Conservation (phyloP, 1,140 invertebrate species). For the Saccostrea cuccullata region DNA sequence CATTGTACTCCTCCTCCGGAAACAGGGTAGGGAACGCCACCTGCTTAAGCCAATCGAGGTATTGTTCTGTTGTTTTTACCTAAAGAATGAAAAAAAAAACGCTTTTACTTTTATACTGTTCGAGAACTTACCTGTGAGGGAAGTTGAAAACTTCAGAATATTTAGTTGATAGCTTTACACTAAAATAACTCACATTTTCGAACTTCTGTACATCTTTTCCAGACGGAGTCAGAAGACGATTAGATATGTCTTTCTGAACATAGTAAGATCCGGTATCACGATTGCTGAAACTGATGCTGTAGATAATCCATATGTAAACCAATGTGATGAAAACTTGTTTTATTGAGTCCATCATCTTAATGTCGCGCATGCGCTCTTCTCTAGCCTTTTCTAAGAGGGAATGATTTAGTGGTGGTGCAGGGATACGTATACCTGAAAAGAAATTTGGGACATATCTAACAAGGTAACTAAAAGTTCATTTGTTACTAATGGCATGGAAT, state of each 20-base stretch:
- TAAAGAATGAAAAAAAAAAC: conserved; percentile 33
- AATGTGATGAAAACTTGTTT: conserved; percentile 57
- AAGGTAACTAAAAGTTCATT: too few species aligned
- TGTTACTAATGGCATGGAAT: too few species aligned
- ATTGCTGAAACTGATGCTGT: conserved; percentile 63
- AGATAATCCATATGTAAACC: conserved; percentile 65
- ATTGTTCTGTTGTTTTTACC: conserved; percentile 54
- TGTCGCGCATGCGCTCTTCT: conserved; percentile 53
- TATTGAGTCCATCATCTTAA: conserved; percentile 57
- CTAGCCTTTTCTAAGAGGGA: conserved; percentile 53
- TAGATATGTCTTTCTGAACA: conserved; percentile 52
- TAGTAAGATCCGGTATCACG: conserved; percentile 58
- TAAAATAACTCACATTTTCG: neutral
- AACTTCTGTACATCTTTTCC: conserved; percentile 30
- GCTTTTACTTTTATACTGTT: neutral
- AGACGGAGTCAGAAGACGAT: conserved; percentile 50
- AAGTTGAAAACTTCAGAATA: neutral
- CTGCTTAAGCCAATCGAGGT: conserved; percentile 61
- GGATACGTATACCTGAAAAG: conserved; percentile 53
- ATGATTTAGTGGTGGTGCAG: conserved; percentile 55
- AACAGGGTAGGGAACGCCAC: conserved; percentile 61
- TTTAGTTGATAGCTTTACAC: neutral
- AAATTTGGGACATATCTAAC: too few species aligned
- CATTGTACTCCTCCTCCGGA: conserved; percentile 60
- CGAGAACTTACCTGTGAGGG: neutral